Conservation (phyloP, 2,888 invertebrate genomes). For the Synergus umbraculus region DNA sequence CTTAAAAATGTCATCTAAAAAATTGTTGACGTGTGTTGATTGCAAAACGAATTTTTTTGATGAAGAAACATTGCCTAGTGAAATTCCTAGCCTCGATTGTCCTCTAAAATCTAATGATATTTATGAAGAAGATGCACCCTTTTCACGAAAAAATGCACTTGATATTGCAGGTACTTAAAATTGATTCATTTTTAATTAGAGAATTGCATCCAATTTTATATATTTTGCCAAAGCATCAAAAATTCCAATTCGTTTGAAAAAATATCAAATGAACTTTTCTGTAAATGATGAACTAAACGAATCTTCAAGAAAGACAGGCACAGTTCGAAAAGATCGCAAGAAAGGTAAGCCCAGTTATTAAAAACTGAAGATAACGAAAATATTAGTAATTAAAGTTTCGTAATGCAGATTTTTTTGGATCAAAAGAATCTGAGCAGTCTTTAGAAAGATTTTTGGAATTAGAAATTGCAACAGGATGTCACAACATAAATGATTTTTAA, state of each 20-base stretch:
- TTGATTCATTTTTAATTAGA: neutral
- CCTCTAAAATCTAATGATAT: neutral
- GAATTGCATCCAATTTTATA: neutral
- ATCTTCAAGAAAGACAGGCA: neutral
- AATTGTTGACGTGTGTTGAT: conserved; percentile 3
- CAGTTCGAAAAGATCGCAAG: neutral
- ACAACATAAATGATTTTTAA: neutral
- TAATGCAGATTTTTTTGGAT: neutral
- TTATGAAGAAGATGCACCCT: neutral
- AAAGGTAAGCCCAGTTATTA: neutral
- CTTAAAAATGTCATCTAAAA: neutral
- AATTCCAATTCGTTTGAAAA: conserved; percentile 23
- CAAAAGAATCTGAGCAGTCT: conserved; percentile 19
- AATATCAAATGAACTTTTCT: neutral
- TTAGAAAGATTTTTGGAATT: conserved; percentile 24
- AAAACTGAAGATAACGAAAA: neutral
- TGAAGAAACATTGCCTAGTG: neutral
- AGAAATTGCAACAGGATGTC: conserved; percentile 20
- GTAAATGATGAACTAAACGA: neutral
- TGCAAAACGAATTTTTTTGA: neutral
- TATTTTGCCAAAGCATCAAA: neutral
- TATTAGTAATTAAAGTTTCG: neutral
- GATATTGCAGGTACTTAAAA: conserved; percentile 2
- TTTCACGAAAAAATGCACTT: neutral
- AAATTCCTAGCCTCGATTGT: conserved; percentile 11